These are phyloP conservation scores for Parapsyche elsis DNA, from an alignment of 1,140 invertebrate genomes.

Conservation along the genomic window DNA sequence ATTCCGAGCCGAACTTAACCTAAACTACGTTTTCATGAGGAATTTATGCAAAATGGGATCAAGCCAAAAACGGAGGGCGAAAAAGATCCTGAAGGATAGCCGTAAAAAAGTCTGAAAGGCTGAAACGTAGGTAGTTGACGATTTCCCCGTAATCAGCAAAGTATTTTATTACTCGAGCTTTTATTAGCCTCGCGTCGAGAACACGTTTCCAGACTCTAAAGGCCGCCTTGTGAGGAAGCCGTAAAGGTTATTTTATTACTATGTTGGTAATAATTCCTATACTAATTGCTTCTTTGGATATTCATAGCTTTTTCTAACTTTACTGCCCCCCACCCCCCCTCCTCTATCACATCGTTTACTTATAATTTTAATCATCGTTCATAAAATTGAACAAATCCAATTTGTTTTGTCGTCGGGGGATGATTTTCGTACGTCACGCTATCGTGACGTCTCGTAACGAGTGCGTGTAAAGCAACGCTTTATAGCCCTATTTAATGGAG, in stretches of 20 bases:
- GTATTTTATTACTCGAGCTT: conserved; percentile 14
- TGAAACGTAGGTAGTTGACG: conserved; percentile 5
- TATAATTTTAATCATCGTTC: neutral
- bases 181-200: neutral
- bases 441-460: too few species aligned
- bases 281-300: conserved; percentile 21
- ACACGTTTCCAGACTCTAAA: neutral
- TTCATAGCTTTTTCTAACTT: conserved; percentile 14
- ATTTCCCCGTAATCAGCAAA: conserved; percentile 18
- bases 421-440: too few species aligned
- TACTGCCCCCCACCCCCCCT: neutral
- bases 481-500: too few species aligned
- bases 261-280: conserved; percentile 12
- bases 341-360: neutral
- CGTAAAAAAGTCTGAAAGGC: neutral
- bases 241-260: conserved; percentile 16
- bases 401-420: too few species aligned
- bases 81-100: conserved; percentile 4
- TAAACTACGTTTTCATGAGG: too few species aligned
- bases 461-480: too few species aligned
- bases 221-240: neutral
- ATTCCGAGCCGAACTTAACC: too few species aligned
- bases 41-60: too few species aligned
- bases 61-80: neutral
- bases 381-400: too few species aligned